Evolutionary conservation across 1,140 invertebrate species (phyloP).

Genomic region (Drosophila albomicans): DNA sequence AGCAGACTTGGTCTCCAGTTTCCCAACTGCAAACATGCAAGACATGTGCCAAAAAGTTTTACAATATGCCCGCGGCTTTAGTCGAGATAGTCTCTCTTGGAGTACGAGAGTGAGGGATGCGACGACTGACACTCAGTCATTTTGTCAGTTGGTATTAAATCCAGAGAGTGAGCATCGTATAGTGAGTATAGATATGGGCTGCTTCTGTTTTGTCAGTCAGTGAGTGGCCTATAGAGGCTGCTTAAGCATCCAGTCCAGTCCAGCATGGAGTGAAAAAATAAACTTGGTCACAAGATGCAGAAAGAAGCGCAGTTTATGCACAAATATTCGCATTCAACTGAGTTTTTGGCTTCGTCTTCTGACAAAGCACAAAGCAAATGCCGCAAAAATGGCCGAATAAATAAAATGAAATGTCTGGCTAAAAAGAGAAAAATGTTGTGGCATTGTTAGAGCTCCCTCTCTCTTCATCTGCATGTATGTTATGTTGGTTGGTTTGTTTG

Average conservation of each 20-base stretch:
- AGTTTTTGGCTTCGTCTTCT: slow-evolving; percentile 35
- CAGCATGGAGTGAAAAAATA: slow-evolving; percentile 35
- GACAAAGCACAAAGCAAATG: slow-evolving; percentile 40
- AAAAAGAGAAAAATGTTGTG: slow-evolving; percentile 56
- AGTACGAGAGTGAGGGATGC: not conserved
- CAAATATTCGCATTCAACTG: slow-evolving; percentile 66
- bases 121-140: slow-evolving; percentile 29
- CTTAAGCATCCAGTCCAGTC: slow-evolving; percentile 44
- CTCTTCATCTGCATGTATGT: slow-evolving; percentile 11
- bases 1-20: slow-evolving; percentile 31
- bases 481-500: slow-evolving; percentile 35
- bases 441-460: slow-evolving; percentile 42
- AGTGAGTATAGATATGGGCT: slow-evolving; percentile 30
- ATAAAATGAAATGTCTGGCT: slow-evolving; percentile 52
- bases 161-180: slow-evolving; percentile 23
- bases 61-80: slow-evolving; percentile 72
- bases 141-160: slow-evolving; percentile 24
- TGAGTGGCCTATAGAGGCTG: slow-evolving; percentile 47
- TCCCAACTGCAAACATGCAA: slow-evolving; percentile 66
- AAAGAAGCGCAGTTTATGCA: slow-evolving; percentile 75
- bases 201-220: slow-evolving; percentile 15
- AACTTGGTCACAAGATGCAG: slow-evolving; percentile 53
- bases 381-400: slow-evolving; percentile 52
- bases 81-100: slow-evolving; percentile 37
- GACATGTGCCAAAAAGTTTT: slow-evolving; percentile 82